Conservation (phyloP, 2,888 invertebrate species). For the Hemistola chrysoprasaria region DNA sequence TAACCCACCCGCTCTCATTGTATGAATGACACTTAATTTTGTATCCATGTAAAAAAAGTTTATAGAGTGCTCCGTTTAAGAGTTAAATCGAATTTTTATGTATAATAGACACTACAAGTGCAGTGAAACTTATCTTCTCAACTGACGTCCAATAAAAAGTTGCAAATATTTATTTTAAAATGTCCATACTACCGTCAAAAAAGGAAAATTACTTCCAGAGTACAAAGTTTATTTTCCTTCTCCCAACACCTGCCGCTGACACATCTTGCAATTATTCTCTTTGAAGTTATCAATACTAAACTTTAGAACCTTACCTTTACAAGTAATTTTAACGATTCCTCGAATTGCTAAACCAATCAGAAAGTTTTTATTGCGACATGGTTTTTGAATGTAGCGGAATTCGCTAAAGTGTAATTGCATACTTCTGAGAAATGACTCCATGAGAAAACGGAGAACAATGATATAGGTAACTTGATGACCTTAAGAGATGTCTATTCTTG, state of each 20-base stretch:
- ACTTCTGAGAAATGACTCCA: background rate
- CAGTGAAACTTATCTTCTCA: too few relatives aligned
- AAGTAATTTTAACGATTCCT: background rate
- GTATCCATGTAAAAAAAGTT: too few relatives aligned
- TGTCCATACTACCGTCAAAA: too few relatives aligned
- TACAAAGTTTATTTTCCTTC: background rate
- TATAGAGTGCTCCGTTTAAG: too few relatives aligned
- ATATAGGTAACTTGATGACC: background rate
- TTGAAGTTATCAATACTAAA: conserved; percentile 22
- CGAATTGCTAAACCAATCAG: background rate
- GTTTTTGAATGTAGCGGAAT: background rate
- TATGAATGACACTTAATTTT: too few relatives aligned
- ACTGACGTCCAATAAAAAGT: too few relatives aligned
- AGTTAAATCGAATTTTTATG: too few relatives aligned
- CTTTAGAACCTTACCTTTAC: conserved; percentile 15
- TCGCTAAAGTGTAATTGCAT: too few relatives aligned
- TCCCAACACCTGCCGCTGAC: conserved; percentile 31
- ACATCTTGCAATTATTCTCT: conserved; percentile 17
- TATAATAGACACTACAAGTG: too few relatives aligned
- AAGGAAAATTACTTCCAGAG: conserved; percentile 4
- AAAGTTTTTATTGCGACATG: background rate
- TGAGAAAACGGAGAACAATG: conserved; percentile 9
- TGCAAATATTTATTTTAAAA: too few relatives aligned
- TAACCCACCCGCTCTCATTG: too few relatives aligned
- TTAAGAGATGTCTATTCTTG: background rate